These are phyloP conservation scores for Calephelis virginiensis DNA, from an alignment of 1,140 invertebrate species.

Conservation along the genomic window DNA sequence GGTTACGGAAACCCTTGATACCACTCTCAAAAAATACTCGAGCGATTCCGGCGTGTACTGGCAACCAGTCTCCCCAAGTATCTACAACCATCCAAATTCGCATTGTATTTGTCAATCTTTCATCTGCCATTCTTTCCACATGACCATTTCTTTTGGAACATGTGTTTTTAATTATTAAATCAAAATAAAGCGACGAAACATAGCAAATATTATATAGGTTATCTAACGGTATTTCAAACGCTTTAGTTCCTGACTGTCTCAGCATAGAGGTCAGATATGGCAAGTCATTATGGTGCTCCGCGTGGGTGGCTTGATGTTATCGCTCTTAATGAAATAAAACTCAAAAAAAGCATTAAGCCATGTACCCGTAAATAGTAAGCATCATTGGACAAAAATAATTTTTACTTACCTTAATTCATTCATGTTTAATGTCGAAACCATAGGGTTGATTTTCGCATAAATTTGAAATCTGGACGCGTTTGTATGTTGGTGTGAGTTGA, in stretches of 20 bases:
- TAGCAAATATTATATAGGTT: constrained; percentile 15
- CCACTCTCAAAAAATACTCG: too few relatives aligned
- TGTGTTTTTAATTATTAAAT: not conserved
- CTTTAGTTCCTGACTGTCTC: constrained; percentile 48
- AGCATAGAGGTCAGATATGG: constrained; percentile 59
- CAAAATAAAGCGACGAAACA: not conserved
- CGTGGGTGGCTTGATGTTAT: constrained; percentile 72
- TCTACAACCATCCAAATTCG: too few relatives aligned
- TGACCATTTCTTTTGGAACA: too few relatives aligned
- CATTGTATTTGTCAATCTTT: too few relatives aligned
- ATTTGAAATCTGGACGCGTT: not conserved
- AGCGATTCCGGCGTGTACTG: too few relatives aligned
- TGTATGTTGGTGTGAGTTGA: constrained; percentile 23
- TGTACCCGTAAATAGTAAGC: constrained; percentile 37
- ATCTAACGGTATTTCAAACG: constrained; percentile 39
- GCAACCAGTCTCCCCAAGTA: too few relatives aligned
- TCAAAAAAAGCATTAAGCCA: constrained; percentile 46
- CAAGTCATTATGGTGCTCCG: constrained; percentile 65
- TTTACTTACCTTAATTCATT: constrained; percentile 10
- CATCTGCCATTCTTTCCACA: too few relatives aligned
- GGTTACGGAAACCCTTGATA: too few relatives aligned
- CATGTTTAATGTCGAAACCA: not conserved
- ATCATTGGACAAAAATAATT: constrained; percentile 22
- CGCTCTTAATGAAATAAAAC: constrained; percentile 72
- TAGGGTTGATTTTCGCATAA: constrained; percentile 20